Evolutionary conservation across 1,140 invertebrate genomes (phyloP).

Genomic region (Sitobion miscanthi): DNA sequence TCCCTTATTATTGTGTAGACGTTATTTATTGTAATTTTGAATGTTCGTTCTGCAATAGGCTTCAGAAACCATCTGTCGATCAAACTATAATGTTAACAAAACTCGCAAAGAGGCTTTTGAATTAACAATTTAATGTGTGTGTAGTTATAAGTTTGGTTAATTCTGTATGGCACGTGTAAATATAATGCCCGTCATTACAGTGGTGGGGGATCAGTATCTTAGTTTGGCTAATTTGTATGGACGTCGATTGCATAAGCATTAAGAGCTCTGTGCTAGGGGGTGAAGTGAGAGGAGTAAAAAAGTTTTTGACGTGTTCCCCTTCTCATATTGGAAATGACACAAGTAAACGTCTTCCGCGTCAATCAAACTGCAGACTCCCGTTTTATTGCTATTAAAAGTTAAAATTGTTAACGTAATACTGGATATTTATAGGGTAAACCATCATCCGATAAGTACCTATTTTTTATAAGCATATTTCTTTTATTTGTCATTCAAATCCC

Average conservation of each 20-base stretch:
- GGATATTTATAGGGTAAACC: not conserved
- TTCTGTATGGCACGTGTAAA: not conserved
- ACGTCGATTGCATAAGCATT: constrained; percentile 34
- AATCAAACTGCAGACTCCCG: not conserved
- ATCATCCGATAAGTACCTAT: not conserved
- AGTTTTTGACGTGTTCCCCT: constrained; percentile 26
- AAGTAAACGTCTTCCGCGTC: not conserved
- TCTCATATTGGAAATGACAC: constrained; percentile 6
- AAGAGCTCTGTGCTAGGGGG: not conserved
- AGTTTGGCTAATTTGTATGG: constrained; percentile 30
- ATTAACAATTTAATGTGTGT: constrained; percentile 33
- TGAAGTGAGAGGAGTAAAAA: not conserved
- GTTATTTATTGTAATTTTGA: constrained; percentile 16
- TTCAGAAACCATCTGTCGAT: constrained; percentile 30
- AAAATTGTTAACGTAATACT: not conserved
- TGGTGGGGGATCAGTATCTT: not conserved
- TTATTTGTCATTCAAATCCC: constrained; percentile 35
- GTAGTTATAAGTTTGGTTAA: constrained; percentile 34
- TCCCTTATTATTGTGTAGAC: not conserved
- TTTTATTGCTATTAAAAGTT: constrained; percentile 16
- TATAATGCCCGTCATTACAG: not conserved
- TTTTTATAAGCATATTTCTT: constrained; percentile 15
- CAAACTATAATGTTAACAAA: constrained; percentile 31
- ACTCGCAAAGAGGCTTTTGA: constrained; percentile 2
- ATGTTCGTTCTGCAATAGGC: not conserved